Evolutionary conservation across 2,888 invertebrate genomes (phyloP).

Genomic region (Apamea monoglypha): DNA sequence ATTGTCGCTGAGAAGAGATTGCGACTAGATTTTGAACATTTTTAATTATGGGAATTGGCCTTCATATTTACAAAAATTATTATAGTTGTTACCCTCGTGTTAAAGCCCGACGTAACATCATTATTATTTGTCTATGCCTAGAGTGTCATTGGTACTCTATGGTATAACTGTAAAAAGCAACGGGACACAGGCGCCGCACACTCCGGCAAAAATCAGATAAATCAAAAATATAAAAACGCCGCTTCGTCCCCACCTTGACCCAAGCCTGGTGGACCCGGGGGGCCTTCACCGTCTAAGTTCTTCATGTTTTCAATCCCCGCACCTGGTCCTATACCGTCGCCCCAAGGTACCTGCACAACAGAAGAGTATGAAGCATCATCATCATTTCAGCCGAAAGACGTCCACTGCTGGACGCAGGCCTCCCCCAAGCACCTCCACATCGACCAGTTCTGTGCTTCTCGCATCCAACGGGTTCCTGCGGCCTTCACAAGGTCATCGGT

Average conservation of each 20-base stretch:
- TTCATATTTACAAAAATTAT: neutral
- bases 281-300: neutral
- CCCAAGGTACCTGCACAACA: slow-evolving; percentile 30
- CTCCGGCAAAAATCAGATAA: neutral
- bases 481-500: too few relatives aligned
- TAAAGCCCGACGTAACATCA: neutral
- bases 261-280: neutral
- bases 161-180: neutral
- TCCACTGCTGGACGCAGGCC: too few relatives aligned
- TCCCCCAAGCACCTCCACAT: too few relatives aligned
- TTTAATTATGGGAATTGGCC: too few relatives aligned
- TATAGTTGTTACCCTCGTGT: neutral
- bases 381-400: too few relatives aligned
- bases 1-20: too few relatives aligned
- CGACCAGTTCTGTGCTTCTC: too few relatives aligned
- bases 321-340: slow-evolving; percentile 19
- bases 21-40: too few relatives aligned
- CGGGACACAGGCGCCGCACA: neutral
- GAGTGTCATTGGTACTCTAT: neutral
- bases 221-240: neutral
- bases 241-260: neutral
- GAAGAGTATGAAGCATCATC: neutral
- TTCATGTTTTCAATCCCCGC: slow-evolving; percentile 1
- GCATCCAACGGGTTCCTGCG: too few relatives aligned
- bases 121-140: neutral